Conservation (phyloP, 2,113 vertebrate genomes). For the Xenotilapia caudafasciata region DNA sequence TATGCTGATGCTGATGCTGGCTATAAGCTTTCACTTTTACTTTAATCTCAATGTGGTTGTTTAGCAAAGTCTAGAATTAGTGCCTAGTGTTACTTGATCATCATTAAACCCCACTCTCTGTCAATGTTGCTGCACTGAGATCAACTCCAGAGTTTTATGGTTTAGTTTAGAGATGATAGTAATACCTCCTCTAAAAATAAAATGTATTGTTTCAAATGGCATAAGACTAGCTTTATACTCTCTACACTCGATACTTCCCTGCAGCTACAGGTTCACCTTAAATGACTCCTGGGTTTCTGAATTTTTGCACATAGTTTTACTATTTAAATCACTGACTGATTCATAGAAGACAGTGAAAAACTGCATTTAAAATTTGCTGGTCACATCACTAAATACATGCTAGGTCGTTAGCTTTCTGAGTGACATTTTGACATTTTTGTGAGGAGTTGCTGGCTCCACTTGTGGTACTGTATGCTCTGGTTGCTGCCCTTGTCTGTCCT, state of each 20-base stretch:
- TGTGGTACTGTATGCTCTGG: neutral
- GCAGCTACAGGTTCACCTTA: neutral
- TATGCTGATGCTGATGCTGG: neutral
- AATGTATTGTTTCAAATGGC: neutral
- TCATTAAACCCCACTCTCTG: neutral
- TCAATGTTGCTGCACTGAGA: neutral
- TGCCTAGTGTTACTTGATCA: neutral
- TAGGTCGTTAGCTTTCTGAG: constrained; percentile 22
- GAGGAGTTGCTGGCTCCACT: neutral
- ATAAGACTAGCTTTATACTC: neutral
- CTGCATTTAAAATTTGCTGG: neutral
- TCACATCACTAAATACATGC: neutral
- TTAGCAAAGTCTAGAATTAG: neutral
- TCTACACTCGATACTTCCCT: neutral
- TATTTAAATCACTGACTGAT: neutral
- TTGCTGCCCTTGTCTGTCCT: constrained; percentile 50
- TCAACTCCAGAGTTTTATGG: neutral
- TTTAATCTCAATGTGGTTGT: neutral
- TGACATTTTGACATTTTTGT: constrained; percentile 24
- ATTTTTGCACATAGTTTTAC: neutral
- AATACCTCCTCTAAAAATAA: neutral
- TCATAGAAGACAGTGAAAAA: neutral
- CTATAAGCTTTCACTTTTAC: neutral
- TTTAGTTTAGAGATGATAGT: neutral
- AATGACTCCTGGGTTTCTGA: neutral